phyloP scores from a whole-genome alignment of 1,140 invertebrate genomes.

The Protaetia brevitarsis region DNA sequence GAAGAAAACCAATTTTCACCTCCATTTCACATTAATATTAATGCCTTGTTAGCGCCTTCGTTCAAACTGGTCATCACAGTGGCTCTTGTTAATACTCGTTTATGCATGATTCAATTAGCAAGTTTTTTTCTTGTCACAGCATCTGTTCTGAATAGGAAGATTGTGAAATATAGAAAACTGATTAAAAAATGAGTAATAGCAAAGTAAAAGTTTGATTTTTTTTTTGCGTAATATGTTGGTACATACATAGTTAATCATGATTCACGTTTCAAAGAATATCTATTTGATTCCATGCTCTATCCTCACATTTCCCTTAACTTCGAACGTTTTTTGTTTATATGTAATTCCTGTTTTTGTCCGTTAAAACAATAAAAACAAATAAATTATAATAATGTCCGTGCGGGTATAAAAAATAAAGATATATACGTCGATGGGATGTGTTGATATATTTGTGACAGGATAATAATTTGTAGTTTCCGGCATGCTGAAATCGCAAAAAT shows the following conservation, averaged over 20 bases:
- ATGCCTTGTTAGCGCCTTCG: background rate
- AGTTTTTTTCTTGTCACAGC: background rate
- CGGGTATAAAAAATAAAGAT: conserved; percentile 17
- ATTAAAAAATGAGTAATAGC: too few species aligned
- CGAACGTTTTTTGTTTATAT: too few species aligned
- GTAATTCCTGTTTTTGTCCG: background rate
- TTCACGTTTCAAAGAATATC: background rate
- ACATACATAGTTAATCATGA: background rate
- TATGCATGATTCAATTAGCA: background rate
- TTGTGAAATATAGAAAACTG: too few species aligned
- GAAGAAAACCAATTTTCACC: background rate
- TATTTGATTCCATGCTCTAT: background rate
- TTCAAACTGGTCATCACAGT: background rate
- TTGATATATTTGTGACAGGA: conserved; percentile 20
- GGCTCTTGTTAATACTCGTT: background rate
- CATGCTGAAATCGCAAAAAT: conserved; percentile 17
- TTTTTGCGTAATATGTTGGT: background rate
- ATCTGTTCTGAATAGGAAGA: background rate
- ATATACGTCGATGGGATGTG: background rate
- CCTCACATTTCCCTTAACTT: background rate
- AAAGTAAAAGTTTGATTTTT: too few species aligned
- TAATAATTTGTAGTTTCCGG: conserved; percentile 22
- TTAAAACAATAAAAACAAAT: background rate
- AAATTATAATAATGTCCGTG: conserved; percentile 3
- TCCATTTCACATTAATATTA: background rate